A percentile compares a stretch with the other conserved stretches of the same genome.
These are phyloP conservation scores for Nothobranchius furzeri DNA, from an alignment of 2,113 vertebrate species.

Conservation along the genomic window DNA sequence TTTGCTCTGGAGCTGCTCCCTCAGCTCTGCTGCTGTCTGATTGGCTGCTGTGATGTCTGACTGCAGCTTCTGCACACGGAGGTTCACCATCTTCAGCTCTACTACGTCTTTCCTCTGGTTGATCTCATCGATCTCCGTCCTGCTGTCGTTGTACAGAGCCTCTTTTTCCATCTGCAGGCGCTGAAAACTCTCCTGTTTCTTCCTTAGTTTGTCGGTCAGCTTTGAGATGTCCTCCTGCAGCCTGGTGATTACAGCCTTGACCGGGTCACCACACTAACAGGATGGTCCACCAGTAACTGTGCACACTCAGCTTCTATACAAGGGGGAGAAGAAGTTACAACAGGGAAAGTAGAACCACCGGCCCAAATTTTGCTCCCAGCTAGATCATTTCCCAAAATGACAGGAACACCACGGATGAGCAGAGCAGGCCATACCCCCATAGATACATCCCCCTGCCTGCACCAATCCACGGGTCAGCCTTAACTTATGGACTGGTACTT, in stretches of 20 bases:
- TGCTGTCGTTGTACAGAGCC: constrained; percentile 80
- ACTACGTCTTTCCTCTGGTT: constrained; percentile 87
- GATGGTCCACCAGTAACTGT: no score
- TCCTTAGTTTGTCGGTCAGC: constrained; percentile 87
- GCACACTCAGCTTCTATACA: no score
- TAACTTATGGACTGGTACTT: no score
- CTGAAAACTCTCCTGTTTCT: constrained; percentile 89
- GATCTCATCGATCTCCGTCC: constrained; percentile 90
- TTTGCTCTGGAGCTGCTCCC: constrained; percentile 83
- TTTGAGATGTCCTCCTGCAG: constrained; percentile 85
- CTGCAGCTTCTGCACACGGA: constrained; percentile 83
- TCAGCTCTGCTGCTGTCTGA: constrained; percentile 81
- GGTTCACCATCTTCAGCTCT: constrained; percentile 79
- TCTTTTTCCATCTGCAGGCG: constrained; percentile 82
- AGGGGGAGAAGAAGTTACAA: no score
- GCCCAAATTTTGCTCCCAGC: no score
- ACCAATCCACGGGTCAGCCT: no score
- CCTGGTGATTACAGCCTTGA: constrained; percentile 51
- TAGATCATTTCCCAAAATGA: no score
- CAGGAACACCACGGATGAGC: no score
- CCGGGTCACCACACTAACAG: no score
- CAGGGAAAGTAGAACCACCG: no score
- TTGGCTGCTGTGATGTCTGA: constrained; percentile 81
- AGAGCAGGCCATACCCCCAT: no score
- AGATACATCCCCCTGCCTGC: no score